Base-by-base conservation (phyloP, 2,888 invertebrate genomes). In the Chymomyza fuscimana region DNA sequence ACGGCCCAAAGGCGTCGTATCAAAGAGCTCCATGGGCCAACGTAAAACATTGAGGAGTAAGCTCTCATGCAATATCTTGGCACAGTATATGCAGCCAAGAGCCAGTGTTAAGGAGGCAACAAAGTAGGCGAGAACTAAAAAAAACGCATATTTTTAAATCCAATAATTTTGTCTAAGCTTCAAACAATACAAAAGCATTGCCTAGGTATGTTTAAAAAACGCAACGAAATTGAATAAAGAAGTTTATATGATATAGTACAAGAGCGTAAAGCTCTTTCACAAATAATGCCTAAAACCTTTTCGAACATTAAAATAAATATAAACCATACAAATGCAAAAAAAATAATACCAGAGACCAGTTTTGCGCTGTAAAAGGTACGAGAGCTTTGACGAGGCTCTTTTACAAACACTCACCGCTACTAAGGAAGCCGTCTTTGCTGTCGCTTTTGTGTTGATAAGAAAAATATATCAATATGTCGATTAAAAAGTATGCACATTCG, bases 1-100 rank as follows among this genome's bases (percentile, higher is more conserved):
- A 84, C 96, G 93, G 90, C 96, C 96, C 80, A 94, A 83, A 51
- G 96, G 96, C 68, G 96, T 96, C 80, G 94, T 94, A 91, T 96
- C 96, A 93, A 95, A 96, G 92, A 95, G 94, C 87, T 94, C 93
- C 93, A 96, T 94, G 61, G 96, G 95, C 85, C 94, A 93, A 88
- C 93, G 93, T 84, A 96, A 89, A 73, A 95, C 93, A 89, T 93
- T 93, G 65, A 89, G 81, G 87, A 96, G 92, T 89, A 96, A 92
- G 51, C 90, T 85, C 74, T 92, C 90, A 92, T 95, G 95, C 86
- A 95, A 92, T 69, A 90, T 82, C 86, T 90, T 91, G 83, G 96
- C 94, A 76, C 96, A 96, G 65, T 74, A 77, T 25, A 92, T 80
- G 76, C 91, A 91, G 72, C 93, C 93, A 73, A 92, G 65, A 29